Conservation (phyloP, 1,140 invertebrate genomes). For the Pseudobourletiella spinata region DNA sequence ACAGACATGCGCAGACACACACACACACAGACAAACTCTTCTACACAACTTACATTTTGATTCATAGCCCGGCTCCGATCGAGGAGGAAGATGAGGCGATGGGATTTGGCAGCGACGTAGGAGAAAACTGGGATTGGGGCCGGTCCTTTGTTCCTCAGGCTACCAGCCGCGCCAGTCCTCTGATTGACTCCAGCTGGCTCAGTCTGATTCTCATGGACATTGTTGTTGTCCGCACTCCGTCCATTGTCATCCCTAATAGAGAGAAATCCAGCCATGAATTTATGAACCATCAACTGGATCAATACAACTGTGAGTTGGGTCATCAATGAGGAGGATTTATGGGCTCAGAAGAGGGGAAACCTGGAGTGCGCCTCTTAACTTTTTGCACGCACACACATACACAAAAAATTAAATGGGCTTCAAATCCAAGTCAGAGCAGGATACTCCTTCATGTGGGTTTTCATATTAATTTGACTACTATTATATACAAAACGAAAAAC, state of each 20-base stretch:
- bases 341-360: neutral
- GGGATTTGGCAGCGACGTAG: constrained; percentile 30
- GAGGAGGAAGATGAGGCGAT: constrained; percentile 33
- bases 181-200: constrained; percentile 1
- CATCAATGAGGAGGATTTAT: neutral
- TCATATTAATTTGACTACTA: no score
- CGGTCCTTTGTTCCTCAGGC: neutral
- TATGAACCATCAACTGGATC: neutral
- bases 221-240: constrained; percentile 8
- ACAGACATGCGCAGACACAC: no score
- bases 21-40: no score
- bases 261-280: constrained; percentile 22
- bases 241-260: constrained; percentile 32
- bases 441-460: no score
- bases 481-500: no score
- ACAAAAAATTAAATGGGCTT: no score
- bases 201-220: constrained; percentile 8
- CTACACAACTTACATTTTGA: constrained; percentile 33
- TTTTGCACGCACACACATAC: no score
- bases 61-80: constrained; percentile 32
- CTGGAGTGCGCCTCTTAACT: no score
- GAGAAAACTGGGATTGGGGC: constrained; percentile 28
- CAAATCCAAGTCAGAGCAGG: no score
- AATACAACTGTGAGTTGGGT: neutral
- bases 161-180: neutral